Evolutionary conservation across 2,888 invertebrate genomes (phyloP).

Genomic region (Drosophila leonis): DNA sequence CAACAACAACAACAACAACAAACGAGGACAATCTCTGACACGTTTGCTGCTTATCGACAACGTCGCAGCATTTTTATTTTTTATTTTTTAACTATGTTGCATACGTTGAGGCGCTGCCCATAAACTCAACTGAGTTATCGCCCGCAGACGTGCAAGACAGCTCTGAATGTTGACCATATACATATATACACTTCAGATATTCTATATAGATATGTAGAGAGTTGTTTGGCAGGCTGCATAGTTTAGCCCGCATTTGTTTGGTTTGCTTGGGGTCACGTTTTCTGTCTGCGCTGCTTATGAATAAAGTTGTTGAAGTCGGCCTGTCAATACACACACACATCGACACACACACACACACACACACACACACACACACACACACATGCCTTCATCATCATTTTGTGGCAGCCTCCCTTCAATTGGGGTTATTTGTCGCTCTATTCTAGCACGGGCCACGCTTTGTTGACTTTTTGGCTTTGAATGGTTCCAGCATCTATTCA

Average conservation of each 20-base stretch:
- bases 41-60: constrained; percentile 70
- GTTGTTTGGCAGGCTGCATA: constrained; percentile 25
- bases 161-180: constrained; percentile 55
- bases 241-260: constrained; percentile 52
- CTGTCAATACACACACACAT: constrained; percentile 65
- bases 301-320: constrained; percentile 77
- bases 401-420: constrained; percentile 62
- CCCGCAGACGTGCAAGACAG: constrained; percentile 79
- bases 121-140: constrained; percentile 79
- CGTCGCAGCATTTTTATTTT: constrained; percentile 42
- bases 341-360: constrained; percentile 5
- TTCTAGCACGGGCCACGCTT: constrained; percentile 59
- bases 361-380: constrained; percentile 1
- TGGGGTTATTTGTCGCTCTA: constrained; percentile 81
- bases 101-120: constrained; percentile 56
- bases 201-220: constrained; percentile 12
- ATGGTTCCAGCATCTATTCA: constrained; percentile 76
- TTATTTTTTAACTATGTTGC: constrained; percentile 41
- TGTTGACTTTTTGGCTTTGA: constrained; percentile 80
- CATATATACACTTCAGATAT: constrained; percentile 41
- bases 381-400: constrained; percentile 39
- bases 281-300: constrained; percentile 71
- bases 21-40: constrained; percentile 49
- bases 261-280: constrained; percentile 61
- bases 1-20: constrained; percentile 15